These are phyloP conservation scores for Masticophis lateralis DNA, from an alignment of 2,797 vertebrate species.

Conservation along the genomic window DNA sequence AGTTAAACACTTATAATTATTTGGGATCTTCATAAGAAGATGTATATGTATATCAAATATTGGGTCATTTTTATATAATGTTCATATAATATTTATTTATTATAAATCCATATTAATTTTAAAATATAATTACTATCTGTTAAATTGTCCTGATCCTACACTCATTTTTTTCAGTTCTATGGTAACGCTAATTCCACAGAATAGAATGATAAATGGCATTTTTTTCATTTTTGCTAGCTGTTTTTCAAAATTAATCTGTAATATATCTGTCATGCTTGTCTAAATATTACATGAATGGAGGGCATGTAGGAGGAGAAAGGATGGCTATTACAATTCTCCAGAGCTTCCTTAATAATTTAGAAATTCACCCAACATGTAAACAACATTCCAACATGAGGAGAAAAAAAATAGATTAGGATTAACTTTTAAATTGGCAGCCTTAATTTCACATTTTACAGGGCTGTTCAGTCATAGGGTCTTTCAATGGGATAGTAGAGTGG, in stretches of 20 bases:
- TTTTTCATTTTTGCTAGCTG: not conserved
- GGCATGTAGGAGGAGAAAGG: not conserved
- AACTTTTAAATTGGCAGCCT: not conserved
- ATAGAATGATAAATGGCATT: slow-evolving; percentile 1
- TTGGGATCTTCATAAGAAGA: not conserved
- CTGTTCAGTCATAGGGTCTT: not conserved
- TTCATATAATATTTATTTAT: not conserved
- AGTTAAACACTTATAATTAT: not conserved
- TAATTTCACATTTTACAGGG: not conserved
- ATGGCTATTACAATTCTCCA: not conserved
- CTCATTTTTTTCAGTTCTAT: not conserved
- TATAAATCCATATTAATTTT: not conserved
- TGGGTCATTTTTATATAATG: not conserved
- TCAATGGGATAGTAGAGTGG: not conserved
- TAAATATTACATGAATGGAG: not conserved
- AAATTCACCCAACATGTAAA: not conserved
- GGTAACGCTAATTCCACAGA: not conserved
- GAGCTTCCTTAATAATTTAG: not conserved
- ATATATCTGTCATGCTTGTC: not conserved
- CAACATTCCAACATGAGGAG: not conserved
- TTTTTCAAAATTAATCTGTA: not conserved
- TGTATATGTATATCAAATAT: not conserved
- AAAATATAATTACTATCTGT: not conserved
- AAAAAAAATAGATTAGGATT: not conserved
- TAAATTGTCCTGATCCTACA: not conserved